Conservation (phyloP, 2,113 vertebrate species). For the Gasterosteus nipponicus region DNA sequence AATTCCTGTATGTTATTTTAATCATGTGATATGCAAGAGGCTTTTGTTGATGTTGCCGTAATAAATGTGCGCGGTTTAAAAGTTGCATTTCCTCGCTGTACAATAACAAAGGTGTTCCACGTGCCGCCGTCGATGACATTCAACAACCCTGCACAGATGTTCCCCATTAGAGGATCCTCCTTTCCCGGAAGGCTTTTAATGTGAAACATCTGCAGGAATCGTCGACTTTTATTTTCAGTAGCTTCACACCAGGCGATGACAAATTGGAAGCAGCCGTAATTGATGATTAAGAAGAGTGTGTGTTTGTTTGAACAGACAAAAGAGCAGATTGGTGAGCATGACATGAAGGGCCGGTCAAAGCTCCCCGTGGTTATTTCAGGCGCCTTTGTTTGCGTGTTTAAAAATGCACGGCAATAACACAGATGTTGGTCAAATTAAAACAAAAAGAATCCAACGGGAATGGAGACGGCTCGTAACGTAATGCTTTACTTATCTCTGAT, state of each 20-base stretch:
- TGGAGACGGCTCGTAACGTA: background rate
- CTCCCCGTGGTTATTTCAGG: too few relatives aligned
- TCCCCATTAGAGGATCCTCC: background rate
- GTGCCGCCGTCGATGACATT: background rate
- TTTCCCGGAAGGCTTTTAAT: slow-evolving; percentile 3
- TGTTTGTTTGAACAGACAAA: background rate
- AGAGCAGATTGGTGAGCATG: background rate
- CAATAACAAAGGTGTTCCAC: background rate
- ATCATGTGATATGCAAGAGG: background rate
- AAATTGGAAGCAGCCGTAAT: background rate
- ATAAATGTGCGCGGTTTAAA: background rate
- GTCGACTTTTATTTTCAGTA: background rate
- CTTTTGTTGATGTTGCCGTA: too few relatives aligned
- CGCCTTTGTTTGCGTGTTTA: too few relatives aligned
- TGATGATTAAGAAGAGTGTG: background rate
- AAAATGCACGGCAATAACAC: background rate
- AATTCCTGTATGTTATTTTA: background rate
- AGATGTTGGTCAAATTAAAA: background rate
- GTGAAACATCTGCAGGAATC: background rate
- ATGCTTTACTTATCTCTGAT: background rate
- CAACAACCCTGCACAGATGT: background rate
- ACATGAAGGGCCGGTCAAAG: background rate
- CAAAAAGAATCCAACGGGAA: too few relatives aligned
- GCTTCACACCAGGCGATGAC: background rate
- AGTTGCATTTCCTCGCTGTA: background rate